Conservation (phyloP, 2,797 vertebrate species). For the Cygnus olor region DNA sequence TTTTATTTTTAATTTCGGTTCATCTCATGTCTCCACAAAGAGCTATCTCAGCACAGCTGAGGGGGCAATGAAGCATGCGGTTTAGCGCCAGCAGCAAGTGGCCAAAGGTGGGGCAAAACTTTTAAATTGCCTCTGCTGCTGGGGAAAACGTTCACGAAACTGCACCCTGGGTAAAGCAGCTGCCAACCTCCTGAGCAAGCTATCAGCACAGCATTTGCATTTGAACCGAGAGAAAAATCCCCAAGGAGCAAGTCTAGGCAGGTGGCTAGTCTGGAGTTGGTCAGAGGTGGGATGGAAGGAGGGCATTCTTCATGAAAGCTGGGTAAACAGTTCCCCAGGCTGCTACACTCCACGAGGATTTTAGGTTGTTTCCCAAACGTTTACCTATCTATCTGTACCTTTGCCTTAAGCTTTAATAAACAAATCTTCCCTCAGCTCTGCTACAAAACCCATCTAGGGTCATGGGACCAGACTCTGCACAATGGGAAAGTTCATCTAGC, state of each 20-base stretch:
- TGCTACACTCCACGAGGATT: slow-evolving; percentile 29
- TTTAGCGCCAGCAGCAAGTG: slow-evolving; percentile 46
- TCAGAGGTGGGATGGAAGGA: slow-evolving; percentile 66
- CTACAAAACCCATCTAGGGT: background rate
- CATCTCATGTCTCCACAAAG: slow-evolving; percentile 28
- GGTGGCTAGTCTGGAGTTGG: slow-evolving; percentile 61
- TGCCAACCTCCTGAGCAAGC: slow-evolving; percentile 48
- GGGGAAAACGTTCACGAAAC: slow-evolving; percentile 37
- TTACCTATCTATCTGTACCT: background rate
- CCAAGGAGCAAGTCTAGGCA: slow-evolving; percentile 55
- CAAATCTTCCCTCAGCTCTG: background rate
- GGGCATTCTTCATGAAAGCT: slow-evolving; percentile 45
- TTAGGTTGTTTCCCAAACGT: slow-evolving; percentile 69
- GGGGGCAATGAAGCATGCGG: slow-evolving; percentile 16
- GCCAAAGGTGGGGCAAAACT: slow-evolving; percentile 50
- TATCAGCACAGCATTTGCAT: slow-evolving; percentile 66
- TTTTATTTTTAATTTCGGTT: background rate
- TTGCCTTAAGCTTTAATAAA: slow-evolving; percentile 59
- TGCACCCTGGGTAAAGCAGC: background rate
- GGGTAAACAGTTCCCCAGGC: slow-evolving; percentile 56
- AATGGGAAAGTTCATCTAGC: slow-evolving; percentile 45
- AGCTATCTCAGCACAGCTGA: slow-evolving; percentile 42
- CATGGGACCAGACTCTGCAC: background rate
- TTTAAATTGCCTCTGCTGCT: slow-evolving; percentile 50
- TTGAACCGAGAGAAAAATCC: slow-evolving; percentile 66